Conservation (phyloP, 2,888 invertebrate species). For the Alcis repandata region DNA sequence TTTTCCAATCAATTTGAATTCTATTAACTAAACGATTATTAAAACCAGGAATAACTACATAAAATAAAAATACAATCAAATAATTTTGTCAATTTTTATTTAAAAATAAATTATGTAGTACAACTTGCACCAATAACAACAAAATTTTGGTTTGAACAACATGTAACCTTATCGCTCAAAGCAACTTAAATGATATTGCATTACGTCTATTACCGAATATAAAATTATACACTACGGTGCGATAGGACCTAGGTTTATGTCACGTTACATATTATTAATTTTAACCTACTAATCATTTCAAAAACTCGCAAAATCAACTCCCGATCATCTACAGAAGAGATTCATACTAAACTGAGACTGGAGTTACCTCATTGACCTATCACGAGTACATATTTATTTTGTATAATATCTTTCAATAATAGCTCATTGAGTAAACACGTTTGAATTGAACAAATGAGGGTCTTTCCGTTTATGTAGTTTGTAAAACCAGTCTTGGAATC, state of each 20-base stretch:
- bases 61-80: constrained; percentile 27
- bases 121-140: constrained; percentile 86
- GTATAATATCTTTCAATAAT: too few species aligned
- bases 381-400: too few species aligned
- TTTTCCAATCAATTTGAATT: too few species aligned
- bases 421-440: not conserved
- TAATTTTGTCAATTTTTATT: constrained; percentile 77
- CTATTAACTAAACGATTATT: too few species aligned
- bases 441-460: not conserved
- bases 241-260: constrained; percentile 61
- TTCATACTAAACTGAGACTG: constrained; percentile 54
- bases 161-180: constrained; percentile 80
- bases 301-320: constrained; percentile 49
- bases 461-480: constrained; percentile 9
- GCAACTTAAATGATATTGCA: constrained; percentile 69
- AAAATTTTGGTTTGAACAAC: constrained; percentile 85
- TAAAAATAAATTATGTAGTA: constrained; percentile 86
- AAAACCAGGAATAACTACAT: constrained; percentile 46
- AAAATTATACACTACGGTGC: constrained; percentile 72
- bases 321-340: constrained; percentile 61
- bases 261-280: constrained; percentile 51
- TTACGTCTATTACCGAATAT: constrained; percentile 61
- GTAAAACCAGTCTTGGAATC: constrained; percentile 39
- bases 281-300: constrained; percentile 45
- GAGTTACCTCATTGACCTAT: not conserved